Conservation (phyloP, 2,888 invertebrate species). For the Ptilodon capucinus region DNA sequence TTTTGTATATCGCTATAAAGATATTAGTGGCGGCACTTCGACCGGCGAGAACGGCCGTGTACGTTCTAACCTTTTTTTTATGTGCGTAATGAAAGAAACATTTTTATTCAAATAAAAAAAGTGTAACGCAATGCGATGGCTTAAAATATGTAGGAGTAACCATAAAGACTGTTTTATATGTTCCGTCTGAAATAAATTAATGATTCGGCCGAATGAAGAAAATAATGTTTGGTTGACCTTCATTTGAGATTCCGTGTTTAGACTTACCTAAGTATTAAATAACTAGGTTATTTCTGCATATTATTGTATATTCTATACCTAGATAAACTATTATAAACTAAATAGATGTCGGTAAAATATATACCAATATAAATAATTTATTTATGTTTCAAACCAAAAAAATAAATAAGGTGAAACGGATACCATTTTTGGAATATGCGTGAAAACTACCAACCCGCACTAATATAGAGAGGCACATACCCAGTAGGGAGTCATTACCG, state of each 20-base stretch:
- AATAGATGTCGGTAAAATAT: too few relatives aligned
- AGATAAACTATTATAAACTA: too few relatives aligned
- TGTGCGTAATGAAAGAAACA: constrained; percentile 38
- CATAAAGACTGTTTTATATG: neutral
- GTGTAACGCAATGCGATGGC: constrained; percentile 20
- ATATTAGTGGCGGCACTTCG: constrained; percentile 52
- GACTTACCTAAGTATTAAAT: neutral
- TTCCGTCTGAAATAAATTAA: neutral
- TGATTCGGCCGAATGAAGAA: neutral
- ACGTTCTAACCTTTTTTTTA: constrained; percentile 40
- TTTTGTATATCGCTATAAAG: constrained; percentile 58
- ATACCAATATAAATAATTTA: too few relatives aligned
- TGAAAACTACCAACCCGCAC: too few relatives aligned
- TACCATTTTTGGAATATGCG: too few relatives aligned
- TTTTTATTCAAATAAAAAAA: constrained; percentile 42
- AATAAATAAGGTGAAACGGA: too few relatives aligned
- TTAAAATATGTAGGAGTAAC: constrained; percentile 19
- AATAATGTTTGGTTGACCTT: neutral
- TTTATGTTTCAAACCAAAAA: too few relatives aligned
- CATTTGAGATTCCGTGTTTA: neutral
- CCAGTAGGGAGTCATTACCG: too few relatives aligned
- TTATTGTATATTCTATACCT: too few relatives aligned
- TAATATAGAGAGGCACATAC: too few relatives aligned
- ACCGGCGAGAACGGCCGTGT: constrained; percentile 34
- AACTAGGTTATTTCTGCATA: too few relatives aligned